Evolutionary conservation across 2,113 vertebrate genomes (phyloP), one percentile per base, ranked within the genome.

Genomic region (Microtus ochrogaster): DNA sequence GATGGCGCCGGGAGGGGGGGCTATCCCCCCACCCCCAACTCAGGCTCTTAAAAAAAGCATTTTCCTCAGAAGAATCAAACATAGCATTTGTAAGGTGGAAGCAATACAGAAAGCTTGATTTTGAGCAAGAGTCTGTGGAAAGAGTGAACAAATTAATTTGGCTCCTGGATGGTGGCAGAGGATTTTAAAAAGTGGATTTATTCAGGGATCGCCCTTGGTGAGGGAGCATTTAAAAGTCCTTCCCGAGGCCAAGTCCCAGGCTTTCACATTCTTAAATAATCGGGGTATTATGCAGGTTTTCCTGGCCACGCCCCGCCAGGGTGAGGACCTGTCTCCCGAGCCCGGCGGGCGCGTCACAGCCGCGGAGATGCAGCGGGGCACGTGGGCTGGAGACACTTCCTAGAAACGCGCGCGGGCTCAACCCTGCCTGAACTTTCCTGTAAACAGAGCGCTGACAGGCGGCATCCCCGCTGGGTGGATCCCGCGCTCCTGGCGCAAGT

Each of bases 381-480:
- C 96, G 97, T 98, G 98, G 96, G 97, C 95, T 92, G 96, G 94
- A 91, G 97, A 96, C 0, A 94, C 98, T 97, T 94, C 98, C 98
- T 89, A 96, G 96, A 73, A 97, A 97, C 98, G 98, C 94, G 0
- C 88, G 95, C 10, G 78, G 3, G 94, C 98, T 97, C 98, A 98
- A 73, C 98, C 98, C 98, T 91, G 97, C 90, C 98, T 98, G 98
- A 98, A 98, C 98, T 98, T 98, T 98, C 93, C 97, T 33, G 97
- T 89, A 97, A 97, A 97, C 96, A 93, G 95, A 70, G 98, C 97
- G 95, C 97, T 92, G 86, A 88, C 86, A 73, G 86, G 70, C 86
- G 87, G 98, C 98, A 98, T 98, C 98, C 98, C 98, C 74, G 97
- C 98, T 98, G 98, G 97, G 98, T 97, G 98, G 97, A 98, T 98